Evolutionary conservation across 2,888 invertebrate genomes (phyloP), one percentile per base, ranked within the genome.

Genomic region (Pyrocoelia pectoralis): DNA sequence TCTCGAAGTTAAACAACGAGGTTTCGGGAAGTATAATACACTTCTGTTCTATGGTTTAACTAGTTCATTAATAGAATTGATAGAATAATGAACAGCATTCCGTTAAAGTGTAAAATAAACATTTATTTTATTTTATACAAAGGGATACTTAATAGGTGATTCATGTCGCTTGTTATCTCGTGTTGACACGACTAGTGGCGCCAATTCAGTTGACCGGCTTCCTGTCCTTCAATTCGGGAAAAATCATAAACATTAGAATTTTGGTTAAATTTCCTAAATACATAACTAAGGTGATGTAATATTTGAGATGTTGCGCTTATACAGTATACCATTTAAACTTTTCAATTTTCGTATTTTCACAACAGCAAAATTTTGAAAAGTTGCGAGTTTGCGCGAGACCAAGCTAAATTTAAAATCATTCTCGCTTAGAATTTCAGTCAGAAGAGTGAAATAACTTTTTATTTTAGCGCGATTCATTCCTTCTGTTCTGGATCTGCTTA

Each of bases 381-480:
- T 51, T 1, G 51, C 51, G 10, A 29, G 13, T 29, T 29, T 8
- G 51, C 13, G 6, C 29, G 33, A 29, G 33, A 29, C 29, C 51
- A 51, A 29, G 51, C 51, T 33, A 12, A 29, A 29, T 51, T 51
- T 29, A 51, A 19, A 48, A 28, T 12, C 24, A 50, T 50, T 50
- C 28, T 15, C 50, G 50, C 24, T 50, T 50, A 50, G 24, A 50
- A 50, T 50, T 28, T 50, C 50, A 9, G 50, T 50, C 50, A 50
- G 15, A 14, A 43, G 43, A 43, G 43, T 43, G 43, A 43, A 43
- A 43, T 43, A 43, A 43, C 15, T 43, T 43, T 50, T 50, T 50
- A 50, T 50, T 50, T 50, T 24, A 50, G 50, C 28, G 50, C 50
- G 50, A 50, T 50, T 19, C 50, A 50, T 50, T 50, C 50, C 50